phyloP scores from a whole-genome alignment of 2,888 invertebrate genomes.

The Heliconius erato region DNA sequence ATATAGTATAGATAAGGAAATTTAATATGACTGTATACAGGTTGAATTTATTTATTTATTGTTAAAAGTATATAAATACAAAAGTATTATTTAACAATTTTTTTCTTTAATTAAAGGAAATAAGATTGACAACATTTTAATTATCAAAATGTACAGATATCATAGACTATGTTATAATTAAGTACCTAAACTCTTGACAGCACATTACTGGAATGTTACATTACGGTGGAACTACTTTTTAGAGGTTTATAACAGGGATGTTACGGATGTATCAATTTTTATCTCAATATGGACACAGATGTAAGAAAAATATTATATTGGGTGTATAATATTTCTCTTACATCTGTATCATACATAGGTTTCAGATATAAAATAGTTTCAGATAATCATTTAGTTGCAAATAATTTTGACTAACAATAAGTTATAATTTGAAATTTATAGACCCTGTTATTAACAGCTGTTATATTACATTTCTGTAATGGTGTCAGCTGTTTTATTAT shows the following conservation, averaged over 20 bases:
- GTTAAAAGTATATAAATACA: slow-evolving; percentile 72
- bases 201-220: slow-evolving; percentile 81
- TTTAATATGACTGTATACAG: slow-evolving; percentile 47
- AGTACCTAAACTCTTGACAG: slow-evolving; percentile 81
- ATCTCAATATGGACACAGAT: too few species aligned
- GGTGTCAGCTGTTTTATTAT: neutral
- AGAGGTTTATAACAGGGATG: slow-evolving; percentile 59
- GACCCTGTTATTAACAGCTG: neutral
- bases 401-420: too few species aligned
- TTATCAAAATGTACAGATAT: slow-evolving; percentile 82
- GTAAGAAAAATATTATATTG: too few species aligned
- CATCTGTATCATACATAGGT: too few species aligned
- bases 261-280: neutral
- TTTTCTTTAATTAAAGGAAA: slow-evolving; percentile 58
- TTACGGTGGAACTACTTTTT: slow-evolving; percentile 59
- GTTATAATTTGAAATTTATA: neutral
- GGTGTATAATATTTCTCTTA: too few species aligned
- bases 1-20: slow-evolving; percentile 29
- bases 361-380: too few species aligned
- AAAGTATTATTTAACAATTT: slow-evolving; percentile 62
- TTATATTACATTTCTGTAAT: neutral
- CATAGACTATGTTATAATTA: slow-evolving; percentile 64
- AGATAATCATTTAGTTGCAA: too few species aligned
- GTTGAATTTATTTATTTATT: slow-evolving; percentile 71
- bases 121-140: slow-evolving; percentile 71